Evolutionary conservation across 2,113 vertebrate genomes (phyloP).

Genomic region (Gymnocephalus cernua): DNA sequence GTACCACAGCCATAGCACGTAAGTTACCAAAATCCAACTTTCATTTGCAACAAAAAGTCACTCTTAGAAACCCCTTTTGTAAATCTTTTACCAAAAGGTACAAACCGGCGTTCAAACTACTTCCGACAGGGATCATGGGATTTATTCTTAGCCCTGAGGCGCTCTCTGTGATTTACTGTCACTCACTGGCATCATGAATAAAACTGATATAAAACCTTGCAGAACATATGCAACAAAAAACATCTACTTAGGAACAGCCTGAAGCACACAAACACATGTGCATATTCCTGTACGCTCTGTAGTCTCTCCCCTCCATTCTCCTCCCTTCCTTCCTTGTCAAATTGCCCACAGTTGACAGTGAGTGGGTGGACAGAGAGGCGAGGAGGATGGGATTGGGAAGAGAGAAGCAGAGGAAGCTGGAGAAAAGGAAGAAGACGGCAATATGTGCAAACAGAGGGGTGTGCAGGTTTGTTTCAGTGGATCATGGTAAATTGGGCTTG

Average conservation of each 20-base stretch:
- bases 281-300: not conserved
- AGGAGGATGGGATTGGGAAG: slow-evolving; percentile 36
- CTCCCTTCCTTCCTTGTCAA: slow-evolving; percentile 8
- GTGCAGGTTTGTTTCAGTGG: not conserved
- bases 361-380: slow-evolving; percentile 43
- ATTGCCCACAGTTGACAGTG: slow-evolving; percentile 19
- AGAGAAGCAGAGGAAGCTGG: not conserved
- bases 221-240: slow-evolving; percentile 6
- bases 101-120: not conserved
- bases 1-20: not conserved
- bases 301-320: not conserved
- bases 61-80: not conserved
- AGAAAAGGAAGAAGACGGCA: slow-evolving; percentile 7
- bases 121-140: slow-evolving; percentile 7
- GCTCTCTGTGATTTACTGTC: not conserved
- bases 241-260: slow-evolving; percentile 10
- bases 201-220: slow-evolving; percentile 13
- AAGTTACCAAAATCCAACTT: not conserved
- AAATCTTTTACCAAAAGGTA: not conserved
- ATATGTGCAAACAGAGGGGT: not conserved
- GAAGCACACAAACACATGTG: not conserved
- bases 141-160: not conserved
- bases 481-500: not conserved
- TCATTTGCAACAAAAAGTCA: not conserved
- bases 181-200: not conserved